phyloP scores from a whole-genome alignment of 2,113 vertebrate genomes.

The Dascyllus trimaculatus region DNA sequence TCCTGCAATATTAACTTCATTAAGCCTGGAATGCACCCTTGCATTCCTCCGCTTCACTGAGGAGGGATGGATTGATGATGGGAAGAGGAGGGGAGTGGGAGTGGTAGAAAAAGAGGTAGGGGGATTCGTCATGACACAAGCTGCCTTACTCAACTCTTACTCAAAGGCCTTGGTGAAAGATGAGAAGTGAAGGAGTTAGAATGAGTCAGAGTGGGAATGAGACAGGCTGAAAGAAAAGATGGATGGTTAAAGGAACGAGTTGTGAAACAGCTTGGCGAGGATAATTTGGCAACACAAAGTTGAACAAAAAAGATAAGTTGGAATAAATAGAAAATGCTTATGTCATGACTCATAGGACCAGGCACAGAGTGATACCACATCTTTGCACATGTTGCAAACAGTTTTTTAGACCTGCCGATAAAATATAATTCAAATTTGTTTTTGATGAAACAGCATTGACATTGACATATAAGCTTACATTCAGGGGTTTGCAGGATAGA shows the following conservation, averaged over 20 bases:
- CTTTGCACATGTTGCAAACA: neutral
- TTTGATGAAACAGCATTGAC: neutral
- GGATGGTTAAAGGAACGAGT: conserved; percentile 37
- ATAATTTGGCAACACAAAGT: conserved; percentile 34
- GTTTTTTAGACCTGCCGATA: neutral
- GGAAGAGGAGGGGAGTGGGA: conserved; percentile 60
- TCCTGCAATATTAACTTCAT: conserved; percentile 91
- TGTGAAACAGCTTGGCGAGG: conserved; percentile 47
- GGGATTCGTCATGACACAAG: conserved; percentile 43
- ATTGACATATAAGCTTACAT: neutral
- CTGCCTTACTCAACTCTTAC: conserved; percentile 44
- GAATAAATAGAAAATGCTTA: conserved; percentile 37
- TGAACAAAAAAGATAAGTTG: conserved; percentile 55
- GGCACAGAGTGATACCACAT: conserved; percentile 30
- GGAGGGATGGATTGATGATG: conserved; percentile 74
- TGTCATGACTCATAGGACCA: conserved; percentile 62
- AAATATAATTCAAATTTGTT: neutral
- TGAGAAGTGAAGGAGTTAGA: conserved; percentile 39
- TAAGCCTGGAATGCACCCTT: conserved; percentile 88
- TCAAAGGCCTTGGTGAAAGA: conserved; percentile 45
- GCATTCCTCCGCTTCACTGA: conserved; percentile 82
- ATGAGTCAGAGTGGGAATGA: conserved; percentile 66
- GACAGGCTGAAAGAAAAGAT: conserved; percentile 23
- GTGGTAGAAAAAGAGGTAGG: conserved; percentile 26
- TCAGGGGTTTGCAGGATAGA: neutral